Evolutionary conservation across 2,888 invertebrate genomes (phyloP).

Genomic region (Clunio marinus): DNA sequence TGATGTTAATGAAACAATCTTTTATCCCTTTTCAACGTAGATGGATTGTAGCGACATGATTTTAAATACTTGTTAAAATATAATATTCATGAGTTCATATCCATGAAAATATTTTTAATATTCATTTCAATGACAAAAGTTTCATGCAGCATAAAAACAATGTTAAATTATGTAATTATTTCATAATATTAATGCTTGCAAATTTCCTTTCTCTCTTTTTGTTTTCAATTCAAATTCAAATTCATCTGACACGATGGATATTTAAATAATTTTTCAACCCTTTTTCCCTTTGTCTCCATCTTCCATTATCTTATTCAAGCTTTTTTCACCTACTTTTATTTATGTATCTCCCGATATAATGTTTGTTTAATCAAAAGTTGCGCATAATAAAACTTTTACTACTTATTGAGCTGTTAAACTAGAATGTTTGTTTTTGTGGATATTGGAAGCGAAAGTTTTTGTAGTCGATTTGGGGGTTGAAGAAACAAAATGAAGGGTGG

Average conservation of each 20-base stretch:
- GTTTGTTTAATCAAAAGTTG: not conserved
- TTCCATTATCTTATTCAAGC: too few species aligned
- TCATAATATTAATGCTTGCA: not conserved
- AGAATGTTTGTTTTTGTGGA: too few species aligned
- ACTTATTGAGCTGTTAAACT: too few species aligned
- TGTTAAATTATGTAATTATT: not conserved
- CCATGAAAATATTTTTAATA: slow-evolving; percentile 1
- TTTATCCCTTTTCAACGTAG: too few species aligned
- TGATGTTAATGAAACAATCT: not conserved
- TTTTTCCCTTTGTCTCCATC: too few species aligned
- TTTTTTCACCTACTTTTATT: too few species aligned
- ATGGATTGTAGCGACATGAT: not conserved
- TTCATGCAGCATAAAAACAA: not conserved
- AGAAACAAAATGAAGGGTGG: too few species aligned
- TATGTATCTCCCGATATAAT: not conserved
- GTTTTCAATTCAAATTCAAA: too few species aligned
- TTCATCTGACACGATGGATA: too few species aligned
- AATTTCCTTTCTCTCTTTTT: not conserved
- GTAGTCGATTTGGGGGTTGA: too few species aligned
- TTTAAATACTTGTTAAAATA: not conserved
- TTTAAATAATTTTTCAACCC: too few species aligned
- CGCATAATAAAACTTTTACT: not conserved
- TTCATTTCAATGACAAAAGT: not conserved
- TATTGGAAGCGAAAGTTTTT: too few species aligned
- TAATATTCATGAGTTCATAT: not conserved